Conservation (phyloP, 2,113 vertebrate species). For the Falcunculus frontatus region DNA sequence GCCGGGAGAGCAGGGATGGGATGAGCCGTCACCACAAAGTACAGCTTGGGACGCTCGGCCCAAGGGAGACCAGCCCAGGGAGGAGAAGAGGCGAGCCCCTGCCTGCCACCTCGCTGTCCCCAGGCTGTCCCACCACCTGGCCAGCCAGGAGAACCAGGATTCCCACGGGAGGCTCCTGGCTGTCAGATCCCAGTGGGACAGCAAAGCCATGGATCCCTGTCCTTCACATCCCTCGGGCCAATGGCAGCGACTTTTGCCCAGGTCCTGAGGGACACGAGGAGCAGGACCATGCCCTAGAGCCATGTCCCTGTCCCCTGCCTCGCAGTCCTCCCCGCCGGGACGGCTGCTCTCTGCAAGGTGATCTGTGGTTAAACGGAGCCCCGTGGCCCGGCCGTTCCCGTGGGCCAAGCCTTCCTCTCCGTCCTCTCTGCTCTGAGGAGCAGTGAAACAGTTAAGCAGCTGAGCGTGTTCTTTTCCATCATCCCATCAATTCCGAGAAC, state of each 20-base stretch:
- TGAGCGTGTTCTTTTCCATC: accelerated
- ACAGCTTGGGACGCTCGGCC: accelerated
- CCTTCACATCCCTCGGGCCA: accelerated
- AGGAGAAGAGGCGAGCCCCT: neutral
- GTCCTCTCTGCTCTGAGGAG: neutral
- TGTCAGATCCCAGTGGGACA: accelerated
- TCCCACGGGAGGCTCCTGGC: accelerated
- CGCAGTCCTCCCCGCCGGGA: accelerated
- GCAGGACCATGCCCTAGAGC: accelerated
- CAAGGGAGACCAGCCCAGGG: accelerated
- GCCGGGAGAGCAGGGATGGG: neutral
- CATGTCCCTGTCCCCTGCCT: accelerated
- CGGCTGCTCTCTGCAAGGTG: accelerated
- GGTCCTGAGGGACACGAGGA: accelerated
- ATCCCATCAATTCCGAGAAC: neutral
- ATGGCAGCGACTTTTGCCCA: accelerated
- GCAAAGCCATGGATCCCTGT: accelerated
- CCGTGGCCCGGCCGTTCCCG: accelerated
- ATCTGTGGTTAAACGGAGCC: accelerated
- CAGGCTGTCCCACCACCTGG: neutral
- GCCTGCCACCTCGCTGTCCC: neutral
- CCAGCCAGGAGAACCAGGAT: neutral
- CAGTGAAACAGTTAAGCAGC: neutral
- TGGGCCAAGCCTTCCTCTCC: neutral
- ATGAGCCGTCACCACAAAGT: accelerated